Percentiles rank a stretch among this genome's conserved stretches.
phyloP scores from a whole-genome alignment of 2,797 vertebrate species.

The Caiman crocodilus region DNA sequence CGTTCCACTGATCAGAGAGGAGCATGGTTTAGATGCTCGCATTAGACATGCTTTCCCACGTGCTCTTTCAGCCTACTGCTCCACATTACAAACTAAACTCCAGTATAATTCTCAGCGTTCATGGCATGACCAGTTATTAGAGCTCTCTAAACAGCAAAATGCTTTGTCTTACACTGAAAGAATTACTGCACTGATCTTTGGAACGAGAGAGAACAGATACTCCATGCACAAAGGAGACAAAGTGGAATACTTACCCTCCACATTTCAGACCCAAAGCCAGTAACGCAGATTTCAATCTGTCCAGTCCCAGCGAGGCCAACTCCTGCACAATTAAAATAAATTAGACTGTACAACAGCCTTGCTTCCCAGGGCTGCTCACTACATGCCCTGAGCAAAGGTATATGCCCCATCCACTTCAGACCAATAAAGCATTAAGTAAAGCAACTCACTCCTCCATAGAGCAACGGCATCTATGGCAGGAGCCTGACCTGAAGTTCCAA shows the following conservation, averaged over 20 bases:
- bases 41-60: background rate
- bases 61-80: background rate
- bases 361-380: background rate
- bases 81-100: background rate
- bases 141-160: rapidly evolving
- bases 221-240: background rate
- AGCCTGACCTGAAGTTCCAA: background rate
- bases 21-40: background rate
- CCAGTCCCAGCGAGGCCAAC: conserved; percentile 95
- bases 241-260: conserved; percentile 90
- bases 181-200: background rate
- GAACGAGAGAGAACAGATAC: background rate
- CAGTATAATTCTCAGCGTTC: background rate
- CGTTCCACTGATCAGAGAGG: background rate
- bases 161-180: background rate
- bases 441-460: background rate
- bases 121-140: background rate
- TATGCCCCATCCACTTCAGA: background rate
- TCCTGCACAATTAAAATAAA: conserved; percentile 84
- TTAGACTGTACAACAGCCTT: background rate
- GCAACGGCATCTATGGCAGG: background rate
- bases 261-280: conserved; percentile 97
- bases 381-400: background rate
- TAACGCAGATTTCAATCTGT: conserved; percentile 97
- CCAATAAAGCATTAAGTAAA: background rate